Percentiles rank a stretch among this genome's conserved stretches.
Evolutionary conservation across 2,113 vertebrate species (phyloP).

Genomic region (Corythornis cristatus): DNA sequence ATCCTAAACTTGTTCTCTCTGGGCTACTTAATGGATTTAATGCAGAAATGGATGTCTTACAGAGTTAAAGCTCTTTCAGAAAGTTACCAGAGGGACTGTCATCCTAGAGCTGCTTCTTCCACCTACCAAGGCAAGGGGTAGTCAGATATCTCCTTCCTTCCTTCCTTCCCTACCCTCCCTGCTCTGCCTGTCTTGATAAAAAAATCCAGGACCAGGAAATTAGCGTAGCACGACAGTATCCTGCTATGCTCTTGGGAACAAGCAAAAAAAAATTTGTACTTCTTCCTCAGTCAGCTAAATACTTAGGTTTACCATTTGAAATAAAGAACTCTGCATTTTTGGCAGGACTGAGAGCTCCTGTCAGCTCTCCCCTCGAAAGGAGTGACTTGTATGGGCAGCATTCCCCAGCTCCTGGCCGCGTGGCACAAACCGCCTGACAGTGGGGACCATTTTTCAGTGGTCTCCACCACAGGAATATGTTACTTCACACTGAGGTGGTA

Average conservation of each 20-base stretch:
- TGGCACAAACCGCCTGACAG: rapidly evolving
- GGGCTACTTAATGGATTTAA: neutral
- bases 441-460: neutral
- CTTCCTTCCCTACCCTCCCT: neutral
- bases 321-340: neutral
- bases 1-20: neutral
- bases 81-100: neutral
- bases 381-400: rapidly evolving
- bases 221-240: neutral
- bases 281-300: neutral
- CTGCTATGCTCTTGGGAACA: neutral
- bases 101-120: neutral
- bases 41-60: neutral
- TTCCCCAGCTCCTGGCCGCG: neutral
- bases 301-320: neutral
- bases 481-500: neutral
- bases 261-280: neutral
- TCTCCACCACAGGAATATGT: neutral
- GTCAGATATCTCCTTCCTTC: neutral
- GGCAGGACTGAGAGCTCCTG: neutral
- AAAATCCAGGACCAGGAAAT: neutral
- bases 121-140: neutral
- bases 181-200: neutral
- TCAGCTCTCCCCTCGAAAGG: neutral
- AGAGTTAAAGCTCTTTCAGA: neutral